phyloP scores from a whole-genome alignment of 2,113 vertebrate species.

The Chinchilla lanigera region DNA sequence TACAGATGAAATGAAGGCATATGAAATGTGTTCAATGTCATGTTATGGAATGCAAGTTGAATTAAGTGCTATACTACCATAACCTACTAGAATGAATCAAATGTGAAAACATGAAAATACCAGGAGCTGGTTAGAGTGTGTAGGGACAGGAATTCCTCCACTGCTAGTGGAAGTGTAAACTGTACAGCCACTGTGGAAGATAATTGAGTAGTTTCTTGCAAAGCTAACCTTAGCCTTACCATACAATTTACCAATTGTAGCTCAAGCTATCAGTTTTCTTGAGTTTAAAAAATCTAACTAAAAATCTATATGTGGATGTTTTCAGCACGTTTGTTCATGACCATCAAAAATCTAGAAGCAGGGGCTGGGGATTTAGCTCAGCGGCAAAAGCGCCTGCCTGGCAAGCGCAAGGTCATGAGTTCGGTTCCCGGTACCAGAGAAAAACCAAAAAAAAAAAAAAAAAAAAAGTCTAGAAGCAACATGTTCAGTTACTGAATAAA shows the following conservation, averaged over 20 bases:
- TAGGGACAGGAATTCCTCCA: not conserved
- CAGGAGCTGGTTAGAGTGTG: not conserved
- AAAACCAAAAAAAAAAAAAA: no score
- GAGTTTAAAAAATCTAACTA: not conserved
- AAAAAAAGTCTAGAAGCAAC: not conserved
- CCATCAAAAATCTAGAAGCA: not conserved
- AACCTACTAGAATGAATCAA: not conserved
- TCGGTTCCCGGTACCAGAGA: no score
- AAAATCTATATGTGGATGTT: not conserved
- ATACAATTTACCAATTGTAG: not conserved
- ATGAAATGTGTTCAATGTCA: not conserved
- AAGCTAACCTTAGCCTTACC: not conserved
- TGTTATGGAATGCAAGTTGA: not conserved
- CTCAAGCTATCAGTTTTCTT: not conserved
- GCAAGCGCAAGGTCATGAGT: no score
- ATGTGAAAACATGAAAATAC: not conserved
- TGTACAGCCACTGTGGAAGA: not conserved
- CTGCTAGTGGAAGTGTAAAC: not conserved
- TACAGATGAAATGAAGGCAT: not conserved
- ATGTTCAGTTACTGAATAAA: not conserved
- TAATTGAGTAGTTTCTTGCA: not conserved
- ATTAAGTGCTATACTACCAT: no score
- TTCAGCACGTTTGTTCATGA: not conserved
- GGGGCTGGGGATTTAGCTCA: no score
- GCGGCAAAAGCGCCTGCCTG: no score